Evolutionary conservation across 2,113 vertebrate species (phyloP), one percentile per base, ranked within the genome.

Genomic region (Crotalus horridus): DNA sequence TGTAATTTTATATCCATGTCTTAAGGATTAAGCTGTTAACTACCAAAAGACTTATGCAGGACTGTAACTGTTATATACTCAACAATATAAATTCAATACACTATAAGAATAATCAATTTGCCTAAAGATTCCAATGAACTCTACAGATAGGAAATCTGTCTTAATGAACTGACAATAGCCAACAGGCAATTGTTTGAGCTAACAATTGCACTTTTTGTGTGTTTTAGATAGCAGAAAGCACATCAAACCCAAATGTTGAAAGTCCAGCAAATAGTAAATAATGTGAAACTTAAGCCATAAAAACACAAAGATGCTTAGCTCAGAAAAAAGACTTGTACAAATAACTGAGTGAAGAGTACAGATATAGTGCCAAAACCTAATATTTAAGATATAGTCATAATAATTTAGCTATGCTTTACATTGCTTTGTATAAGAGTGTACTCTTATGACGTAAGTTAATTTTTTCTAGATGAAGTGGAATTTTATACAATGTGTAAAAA

Each of bases 141-240:
- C 23, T 64, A 26, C 5, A 85, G 8, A 94, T 43, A 93, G 1
- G n/a, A 86, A 33, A 20, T 24, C 0, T 90, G 43, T 3, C 1
- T 81, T 87, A 61, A 91, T 87, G 95, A 94, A 93, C 92, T 23
- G 39, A 53, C 8, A 48, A 69, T 26, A 89, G 58, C 94, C 95
- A 24, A 89, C 69, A 85, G 17, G 56, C 12, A 46, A 85, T 15
- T 33, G 17, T 29, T 6, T 69, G 58, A 90, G 26, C 43, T 59
- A 54, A 9, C 48, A 1, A 46, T 48, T 13, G n/a, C 39, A 86
- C 17, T 33, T n/a, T 54, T 55, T 24, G n/a, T 55, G 85, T 48
- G 29, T 59, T 87, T 59, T 87, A 54, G 4, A 13, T 33, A 87
- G 46, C 21, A 92, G 11, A 46, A 26, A 43, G 12, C 23, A 90